Evolutionary conservation across 1,140 invertebrate species (phyloP).

Genomic region (Aphidius gifuensis): DNA sequence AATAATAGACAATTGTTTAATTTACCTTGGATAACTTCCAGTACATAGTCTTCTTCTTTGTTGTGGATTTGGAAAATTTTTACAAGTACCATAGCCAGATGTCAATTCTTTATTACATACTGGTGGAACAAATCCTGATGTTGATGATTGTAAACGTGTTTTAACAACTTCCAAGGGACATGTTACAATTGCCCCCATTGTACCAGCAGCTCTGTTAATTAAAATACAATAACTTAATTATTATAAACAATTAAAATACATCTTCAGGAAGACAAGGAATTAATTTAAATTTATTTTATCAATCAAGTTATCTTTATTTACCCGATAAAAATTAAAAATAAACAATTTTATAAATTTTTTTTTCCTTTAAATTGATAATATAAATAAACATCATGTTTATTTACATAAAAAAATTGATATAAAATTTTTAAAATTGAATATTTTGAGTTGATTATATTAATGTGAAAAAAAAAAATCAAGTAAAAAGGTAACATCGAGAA

Average conservation of each 20-base stretch:
- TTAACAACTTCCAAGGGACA: slow-evolving; percentile 99
- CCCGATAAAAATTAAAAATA: no score
- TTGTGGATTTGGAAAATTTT: slow-evolving; percentile 50
- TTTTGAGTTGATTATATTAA: no score
- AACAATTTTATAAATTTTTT: no score
- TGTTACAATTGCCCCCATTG: slow-evolving; percentile 92
- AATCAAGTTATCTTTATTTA: no score
- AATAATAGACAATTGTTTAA: not conserved
- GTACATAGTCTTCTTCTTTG: slow-evolving; percentile 54
- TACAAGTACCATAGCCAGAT: slow-evolving; percentile 53
- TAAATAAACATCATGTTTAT: no score
- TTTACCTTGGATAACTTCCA: slow-evolving; percentile 46
- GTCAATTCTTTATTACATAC: slow-evolving; percentile 48
- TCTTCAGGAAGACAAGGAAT: not conserved
- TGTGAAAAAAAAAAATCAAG: no score
- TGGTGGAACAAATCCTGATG: slow-evolving; percentile 62
- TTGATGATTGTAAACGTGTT: slow-evolving; percentile 93
- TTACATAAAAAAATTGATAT: no score
- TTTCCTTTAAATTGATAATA: no score
- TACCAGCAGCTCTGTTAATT: slow-evolving; percentile 82
- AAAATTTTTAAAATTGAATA: no score
- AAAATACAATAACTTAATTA: not conserved
- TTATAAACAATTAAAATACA: not conserved
- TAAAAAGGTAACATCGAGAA: no score
- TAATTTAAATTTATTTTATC: no score